Evolutionary conservation across 2,113 vertebrate species (phyloP).

Genomic region (Lycocorax pyrrhopterus): DNA sequence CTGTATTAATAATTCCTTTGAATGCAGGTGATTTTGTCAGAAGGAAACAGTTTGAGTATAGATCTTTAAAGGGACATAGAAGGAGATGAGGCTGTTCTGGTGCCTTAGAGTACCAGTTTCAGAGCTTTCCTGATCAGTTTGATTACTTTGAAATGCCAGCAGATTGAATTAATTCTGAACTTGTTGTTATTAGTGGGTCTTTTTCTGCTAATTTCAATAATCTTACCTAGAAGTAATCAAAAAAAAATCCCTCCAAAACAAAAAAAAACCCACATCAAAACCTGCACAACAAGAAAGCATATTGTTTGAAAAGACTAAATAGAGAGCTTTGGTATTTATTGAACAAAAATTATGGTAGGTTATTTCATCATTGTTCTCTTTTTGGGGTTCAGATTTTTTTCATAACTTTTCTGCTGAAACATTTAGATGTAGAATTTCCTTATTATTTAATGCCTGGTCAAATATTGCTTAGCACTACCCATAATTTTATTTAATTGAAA

Average conservation of each 20-base stretch:
- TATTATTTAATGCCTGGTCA: background rate
- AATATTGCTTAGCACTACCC: background rate
- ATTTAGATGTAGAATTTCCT: background rate
- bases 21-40: background rate
- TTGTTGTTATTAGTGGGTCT: background rate
- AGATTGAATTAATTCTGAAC: background rate
- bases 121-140: background rate
- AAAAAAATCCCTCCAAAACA: accelerated
- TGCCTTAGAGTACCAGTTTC: background rate
- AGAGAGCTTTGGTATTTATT: background rate
- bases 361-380: background rate
- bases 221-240: background rate
- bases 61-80: background rate
- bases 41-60: background rate
- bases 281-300: background rate
- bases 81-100: background rate
- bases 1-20: background rate
- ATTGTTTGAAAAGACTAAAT: background rate
- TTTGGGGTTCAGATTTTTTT: background rate
- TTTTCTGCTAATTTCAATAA: background rate
- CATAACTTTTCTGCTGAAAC: background rate
- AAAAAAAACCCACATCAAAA: background rate
- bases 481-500: background rate
- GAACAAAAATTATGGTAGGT: background rate
- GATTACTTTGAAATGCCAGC: background rate